Percentiles rank a stretch among this genome's conserved stretches.
Evolutionary conservation across 2,797 vertebrate species (phyloP).

Genomic region (Lepidocolaptes lacrymiger): DNA sequence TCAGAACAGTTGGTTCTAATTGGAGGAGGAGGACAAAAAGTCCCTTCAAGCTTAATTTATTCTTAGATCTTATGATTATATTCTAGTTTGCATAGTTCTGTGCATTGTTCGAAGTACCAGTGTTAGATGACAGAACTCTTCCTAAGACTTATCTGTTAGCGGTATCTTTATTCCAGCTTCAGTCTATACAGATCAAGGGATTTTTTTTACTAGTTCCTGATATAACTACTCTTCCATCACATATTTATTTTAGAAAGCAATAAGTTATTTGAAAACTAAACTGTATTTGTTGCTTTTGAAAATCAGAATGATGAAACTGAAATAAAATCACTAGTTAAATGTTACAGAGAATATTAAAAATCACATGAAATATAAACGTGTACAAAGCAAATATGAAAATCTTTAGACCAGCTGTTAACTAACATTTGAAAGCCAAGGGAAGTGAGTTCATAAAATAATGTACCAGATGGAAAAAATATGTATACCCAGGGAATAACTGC

Average conservation of each 20-base stretch:
- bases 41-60: neutral
- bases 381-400: constrained; percentile 73
- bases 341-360: constrained; percentile 57
- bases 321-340: constrained; percentile 23
- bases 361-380: constrained; percentile 27
- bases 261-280: neutral
- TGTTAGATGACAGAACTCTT: neutral
- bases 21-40: neutral
- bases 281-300: neutral
- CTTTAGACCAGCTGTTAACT: constrained; percentile 78
- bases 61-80: neutral
- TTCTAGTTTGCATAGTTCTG: neutral
- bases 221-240: neutral
- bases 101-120: neutral
- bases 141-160: neutral
- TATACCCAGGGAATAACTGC: constrained; percentile 65
- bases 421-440: constrained; percentile 78
- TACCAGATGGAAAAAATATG: constrained; percentile 81
- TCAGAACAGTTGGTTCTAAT: neutral
- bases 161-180: neutral
- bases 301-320: neutral
- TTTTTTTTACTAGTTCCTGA: neutral
- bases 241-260: neutral
- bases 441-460: constrained; percentile 76
- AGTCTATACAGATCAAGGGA: neutral